phyloP scores from a whole-genome alignment of 2,797 vertebrate genomes.

The Potorous gilbertii region DNA sequence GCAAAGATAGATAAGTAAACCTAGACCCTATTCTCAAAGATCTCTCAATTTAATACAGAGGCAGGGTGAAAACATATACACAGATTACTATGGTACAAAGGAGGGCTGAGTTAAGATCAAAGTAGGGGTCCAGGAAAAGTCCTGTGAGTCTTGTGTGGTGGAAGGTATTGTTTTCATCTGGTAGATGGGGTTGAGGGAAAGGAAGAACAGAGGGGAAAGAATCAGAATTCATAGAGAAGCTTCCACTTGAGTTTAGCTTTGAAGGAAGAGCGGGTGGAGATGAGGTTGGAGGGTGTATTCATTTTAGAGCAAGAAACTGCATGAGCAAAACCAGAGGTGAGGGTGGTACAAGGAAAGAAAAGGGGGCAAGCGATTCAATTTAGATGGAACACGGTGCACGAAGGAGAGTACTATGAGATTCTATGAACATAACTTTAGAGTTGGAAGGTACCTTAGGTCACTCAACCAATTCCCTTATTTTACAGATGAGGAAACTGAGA shows the following conservation, averaged over 20 bases:
- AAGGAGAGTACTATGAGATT: background rate
- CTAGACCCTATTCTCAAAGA: background rate
- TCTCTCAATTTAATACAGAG: background rate
- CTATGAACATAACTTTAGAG: background rate
- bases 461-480: background rate
- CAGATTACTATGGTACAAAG: background rate
- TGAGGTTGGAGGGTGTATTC: background rate
- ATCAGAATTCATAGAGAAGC: background rate
- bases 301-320: background rate
- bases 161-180: background rate
- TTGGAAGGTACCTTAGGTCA: background rate
- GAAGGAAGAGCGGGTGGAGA: background rate
- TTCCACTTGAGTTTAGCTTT: background rate
- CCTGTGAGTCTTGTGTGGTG: background rate
- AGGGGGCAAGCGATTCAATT: background rate
- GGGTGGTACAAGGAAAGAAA: background rate
- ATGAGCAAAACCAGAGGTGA: background rate
- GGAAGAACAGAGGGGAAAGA: background rate
- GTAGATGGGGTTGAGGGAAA: background rate
- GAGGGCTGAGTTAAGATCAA: background rate
- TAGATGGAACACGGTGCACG: background rate
- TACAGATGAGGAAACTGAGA: background rate
- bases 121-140: background rate
- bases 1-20: background rate
- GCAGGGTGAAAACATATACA: background rate